Evolutionary conservation across 2,888 invertebrate genomes (phyloP), one percentile per base, ranked within the genome.

Genomic region (Eurytoma californica): DNA sequence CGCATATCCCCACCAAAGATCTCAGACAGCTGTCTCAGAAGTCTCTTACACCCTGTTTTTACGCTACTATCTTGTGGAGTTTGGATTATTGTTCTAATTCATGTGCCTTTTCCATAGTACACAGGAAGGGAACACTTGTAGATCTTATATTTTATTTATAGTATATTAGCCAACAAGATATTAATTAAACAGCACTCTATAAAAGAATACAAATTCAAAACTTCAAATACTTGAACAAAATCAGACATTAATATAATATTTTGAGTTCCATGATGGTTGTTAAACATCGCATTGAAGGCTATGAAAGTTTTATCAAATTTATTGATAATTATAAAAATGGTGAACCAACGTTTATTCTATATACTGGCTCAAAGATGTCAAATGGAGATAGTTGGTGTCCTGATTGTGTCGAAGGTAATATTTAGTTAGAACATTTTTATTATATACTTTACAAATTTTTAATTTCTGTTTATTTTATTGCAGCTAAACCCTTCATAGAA

Each of bases 361-460:
- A 94, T 87, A 93, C 92, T 83, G 96, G 95, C 24, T 91, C 92
- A 57, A 94, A 94, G 89, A 87, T 92, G 69, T 88, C 92, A 0
- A 90, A 92, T 83, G 97, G 96, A 0, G 90, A 92, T 75, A 97
- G 96, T 89, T 97, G 97, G 97, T 97, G 97, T 87, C 94, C 95
- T 0, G 97, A 97, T 89, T 97, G 97, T 90, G 94, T 95, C 16
- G 92, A 92, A 91, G 96, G 96, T 96, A 92, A 91, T 28, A 49
- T 47, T 24, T 14, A 39, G 39, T 4, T 9, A 39, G 9, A 39
- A 39, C n/a, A 39, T 28, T 68, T 68, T 75, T 39, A 66, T 20
- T 30, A 57, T 47, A 53, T 28, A 72, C 20, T 67, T 14, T n/a
- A 53, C 30, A n/a, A 24, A 39, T 72, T 77, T 20, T 61, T 55